A percentile compares a stretch with the other conserved stretches of the same genome.
phyloP scores from a whole-genome alignment of 2,888 invertebrate genomes.

The Drosophila ustulata region DNA sequence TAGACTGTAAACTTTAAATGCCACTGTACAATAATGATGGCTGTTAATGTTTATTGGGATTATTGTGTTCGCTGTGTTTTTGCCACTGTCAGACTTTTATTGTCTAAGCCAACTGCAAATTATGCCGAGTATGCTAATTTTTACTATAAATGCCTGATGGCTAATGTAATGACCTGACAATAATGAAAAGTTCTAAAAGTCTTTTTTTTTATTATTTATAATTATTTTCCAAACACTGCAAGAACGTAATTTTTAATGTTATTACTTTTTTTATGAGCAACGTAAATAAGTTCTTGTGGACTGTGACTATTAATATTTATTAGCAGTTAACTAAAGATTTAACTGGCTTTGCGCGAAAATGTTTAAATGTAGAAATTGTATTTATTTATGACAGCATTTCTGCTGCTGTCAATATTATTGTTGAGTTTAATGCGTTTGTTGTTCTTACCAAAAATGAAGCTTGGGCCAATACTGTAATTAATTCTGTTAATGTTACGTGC shows the following conservation, averaged over 20 bases:
- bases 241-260: too few species aligned
- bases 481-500: slow-evolving; percentile 7
- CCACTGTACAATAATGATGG: too few species aligned
- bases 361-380: too few species aligned
- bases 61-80: background rate
- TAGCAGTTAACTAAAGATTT: background rate
- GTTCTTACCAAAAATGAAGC: background rate
- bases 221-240: too few species aligned
- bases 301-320: background rate
- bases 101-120: background rate
- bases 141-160: too few species aligned
- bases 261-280: background rate
- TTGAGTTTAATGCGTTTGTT: background rate
- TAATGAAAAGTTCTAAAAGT: too few species aligned
- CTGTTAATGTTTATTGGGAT: background rate
- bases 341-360: too few species aligned
- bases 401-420: background rate
- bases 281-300: background rate
- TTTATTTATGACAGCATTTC: background rate
- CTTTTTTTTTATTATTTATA: too few species aligned
- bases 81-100: background rate
- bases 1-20: too few species aligned
- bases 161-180: too few species aligned
- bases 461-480: background rate
- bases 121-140: background rate